Percentiles rank a stretch among this genome's conserved stretches.
Evolutionary conservation across 1,140 invertebrate genomes (phyloP).

Genomic region (Chrysomallon squamiferum): DNA sequence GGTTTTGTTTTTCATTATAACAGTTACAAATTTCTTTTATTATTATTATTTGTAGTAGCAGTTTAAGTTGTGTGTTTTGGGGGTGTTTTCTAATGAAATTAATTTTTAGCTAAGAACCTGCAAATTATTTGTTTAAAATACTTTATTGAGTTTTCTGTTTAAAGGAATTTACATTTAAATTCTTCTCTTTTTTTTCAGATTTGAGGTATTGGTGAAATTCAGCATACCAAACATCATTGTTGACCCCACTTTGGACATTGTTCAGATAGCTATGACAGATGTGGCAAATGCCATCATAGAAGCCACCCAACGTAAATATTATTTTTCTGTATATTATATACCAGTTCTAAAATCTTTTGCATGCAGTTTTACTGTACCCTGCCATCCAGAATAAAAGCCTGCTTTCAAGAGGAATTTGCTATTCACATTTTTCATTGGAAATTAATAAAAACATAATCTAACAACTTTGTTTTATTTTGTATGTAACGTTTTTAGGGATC

Average conservation of each 20-base stretch:
- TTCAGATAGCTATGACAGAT: conserved; percentile 52
- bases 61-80: background rate
- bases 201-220: conserved; percentile 59
- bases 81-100: background rate
- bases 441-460: too few species aligned
- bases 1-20: too few species aligned
- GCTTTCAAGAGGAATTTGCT: background rate
- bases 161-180: background rate
- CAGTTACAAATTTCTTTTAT: too few species aligned
- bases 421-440: too few species aligned
- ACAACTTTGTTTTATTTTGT: too few species aligned
- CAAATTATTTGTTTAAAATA: background rate
- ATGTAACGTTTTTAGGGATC: too few species aligned
- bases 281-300: conserved; percentile 53
- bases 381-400: too few species aligned
- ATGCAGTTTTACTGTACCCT: too few species aligned
- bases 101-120: background rate
- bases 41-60: too few species aligned
- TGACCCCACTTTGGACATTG: conserved; percentile 54
- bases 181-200: conserved; percentile 47
- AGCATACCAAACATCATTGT: conserved; percentile 60
- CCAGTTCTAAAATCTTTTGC: too few species aligned
- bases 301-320: conserved; percentile 48
- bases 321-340: too few species aligned
- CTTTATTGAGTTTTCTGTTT: background rate